These are phyloP conservation scores for Labeo rohita DNA, from an alignment of 2,113 vertebrate species.

Conservation along the genomic window DNA sequence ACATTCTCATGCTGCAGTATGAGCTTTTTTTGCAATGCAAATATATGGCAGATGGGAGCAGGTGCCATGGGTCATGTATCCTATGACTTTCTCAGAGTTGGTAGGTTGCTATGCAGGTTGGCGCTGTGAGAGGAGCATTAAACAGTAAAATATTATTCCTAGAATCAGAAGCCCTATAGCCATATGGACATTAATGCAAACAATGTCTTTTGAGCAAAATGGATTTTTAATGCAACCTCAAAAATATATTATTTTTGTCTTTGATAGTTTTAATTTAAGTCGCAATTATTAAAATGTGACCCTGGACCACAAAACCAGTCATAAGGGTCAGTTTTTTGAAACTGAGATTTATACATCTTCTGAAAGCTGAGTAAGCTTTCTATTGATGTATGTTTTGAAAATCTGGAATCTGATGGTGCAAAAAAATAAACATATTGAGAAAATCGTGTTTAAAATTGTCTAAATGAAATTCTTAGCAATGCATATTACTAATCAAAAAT, in stretches of 20 bases:
- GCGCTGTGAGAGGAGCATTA: neutral
- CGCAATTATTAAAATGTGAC: too few species aligned
- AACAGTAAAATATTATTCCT: neutral
- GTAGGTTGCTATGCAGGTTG: neutral
- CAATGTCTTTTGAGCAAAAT: neutral
- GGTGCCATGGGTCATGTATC: neutral
- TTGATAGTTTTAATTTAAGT: neutral
- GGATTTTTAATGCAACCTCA: neutral
- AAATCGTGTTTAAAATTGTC: too few species aligned
- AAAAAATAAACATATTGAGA: too few species aligned
- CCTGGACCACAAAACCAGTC: too few species aligned
- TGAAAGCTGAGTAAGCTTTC: too few species aligned
- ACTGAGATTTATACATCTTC: too few species aligned
- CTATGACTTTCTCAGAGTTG: neutral
- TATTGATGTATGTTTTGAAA: too few species aligned
- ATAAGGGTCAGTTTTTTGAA: too few species aligned
- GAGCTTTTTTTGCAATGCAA: constrained; percentile 1
- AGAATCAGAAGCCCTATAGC: neutral
- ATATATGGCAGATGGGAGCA: constrained; percentile 3
- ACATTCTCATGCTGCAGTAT: neutral
- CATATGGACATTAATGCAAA: neutral
- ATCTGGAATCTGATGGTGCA: too few species aligned
- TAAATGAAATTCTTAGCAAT: too few species aligned
- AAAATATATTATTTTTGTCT: neutral
- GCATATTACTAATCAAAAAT: too few species aligned